Conservation (phyloP, 2,888 invertebrate species). For the Acleris emargana region DNA sequence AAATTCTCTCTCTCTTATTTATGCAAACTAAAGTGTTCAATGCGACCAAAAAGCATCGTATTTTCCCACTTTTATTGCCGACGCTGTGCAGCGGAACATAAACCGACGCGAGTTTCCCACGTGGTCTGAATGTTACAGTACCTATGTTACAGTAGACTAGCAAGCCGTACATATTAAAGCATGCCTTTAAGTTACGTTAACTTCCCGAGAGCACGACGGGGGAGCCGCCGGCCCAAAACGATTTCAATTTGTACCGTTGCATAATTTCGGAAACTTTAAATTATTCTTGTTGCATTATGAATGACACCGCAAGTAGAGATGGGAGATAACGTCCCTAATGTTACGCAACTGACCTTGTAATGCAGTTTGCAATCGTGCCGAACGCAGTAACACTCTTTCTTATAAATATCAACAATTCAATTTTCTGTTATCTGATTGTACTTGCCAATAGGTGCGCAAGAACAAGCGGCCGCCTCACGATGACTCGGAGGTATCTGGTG, state of each 20-base stretch:
- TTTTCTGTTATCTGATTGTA: constrained; percentile 35
- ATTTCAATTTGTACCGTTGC: constrained; percentile 75
- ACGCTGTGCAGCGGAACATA: no score
- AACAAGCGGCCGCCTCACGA: constrained; percentile 24
- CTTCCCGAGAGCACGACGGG: constrained; percentile 58
- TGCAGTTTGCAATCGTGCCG: constrained; percentile 53
- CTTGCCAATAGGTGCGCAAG: constrained; percentile 29
- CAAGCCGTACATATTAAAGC: background rate
- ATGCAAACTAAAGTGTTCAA: no score
- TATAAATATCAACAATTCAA: constrained; percentile 38
- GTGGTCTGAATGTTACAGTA: background rate
- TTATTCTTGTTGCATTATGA: constrained; percentile 67
- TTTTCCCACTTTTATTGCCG: no score
- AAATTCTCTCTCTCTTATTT: no score
- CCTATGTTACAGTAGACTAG: background rate
- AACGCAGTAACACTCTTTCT: constrained; percentile 42
- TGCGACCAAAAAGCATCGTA: no score
- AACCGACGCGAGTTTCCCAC: background rate
- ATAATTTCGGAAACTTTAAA: constrained; percentile 71
- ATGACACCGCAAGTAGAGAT: constrained; percentile 61
- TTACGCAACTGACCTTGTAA: constrained; percentile 62
- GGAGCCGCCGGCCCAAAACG: constrained; percentile 54
- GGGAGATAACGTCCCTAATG: constrained; percentile 65
- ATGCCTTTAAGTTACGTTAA: constrained; percentile 47
- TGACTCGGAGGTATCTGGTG: constrained; percentile 10